A percentile compares a stretch with the other conserved stretches of the same genome.
These are phyloP conservation scores for Oreortyx pictus DNA, from an alignment of 2,797 vertebrate species.

Conservation along the genomic window DNA sequence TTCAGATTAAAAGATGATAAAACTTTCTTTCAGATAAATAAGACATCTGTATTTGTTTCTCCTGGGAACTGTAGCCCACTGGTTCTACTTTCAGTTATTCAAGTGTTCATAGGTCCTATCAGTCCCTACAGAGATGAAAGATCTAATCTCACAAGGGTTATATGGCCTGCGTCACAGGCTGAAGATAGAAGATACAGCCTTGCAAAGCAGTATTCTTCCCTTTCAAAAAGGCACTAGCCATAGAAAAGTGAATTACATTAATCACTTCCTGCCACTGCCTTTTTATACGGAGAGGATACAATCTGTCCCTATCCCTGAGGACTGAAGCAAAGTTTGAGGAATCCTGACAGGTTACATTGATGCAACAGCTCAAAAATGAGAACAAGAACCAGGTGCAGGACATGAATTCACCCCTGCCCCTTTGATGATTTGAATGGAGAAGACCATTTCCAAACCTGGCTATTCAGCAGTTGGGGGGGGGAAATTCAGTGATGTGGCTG, in stretches of 20 bases:
- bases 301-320: fast-evolving
- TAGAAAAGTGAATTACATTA: background rate
- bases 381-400: fast-evolving
- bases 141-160: background rate
- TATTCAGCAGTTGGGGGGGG: background rate
- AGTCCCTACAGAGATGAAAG: background rate
- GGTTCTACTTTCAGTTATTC: background rate
- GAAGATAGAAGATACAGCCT: background rate
- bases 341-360: fast-evolving
- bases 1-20: background rate
- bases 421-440: background rate
- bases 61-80: background rate
- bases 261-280: background rate
- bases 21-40: background rate
- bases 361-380: background rate
- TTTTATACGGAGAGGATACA: background rate
- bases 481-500: background rate
- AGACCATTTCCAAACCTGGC: background rate
- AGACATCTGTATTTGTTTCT: background rate
- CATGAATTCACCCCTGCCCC: background rate
- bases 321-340: background rate
- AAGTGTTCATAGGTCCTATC: background rate
- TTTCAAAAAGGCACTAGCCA: background rate
- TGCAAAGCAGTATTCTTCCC: background rate
- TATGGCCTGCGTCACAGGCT: background rate